Percentiles rank a stretch among this genome's conserved stretches.
phyloP scores from a whole-genome alignment of 2,113 vertebrate species.

The Dicrurus megarhynchus region DNA sequence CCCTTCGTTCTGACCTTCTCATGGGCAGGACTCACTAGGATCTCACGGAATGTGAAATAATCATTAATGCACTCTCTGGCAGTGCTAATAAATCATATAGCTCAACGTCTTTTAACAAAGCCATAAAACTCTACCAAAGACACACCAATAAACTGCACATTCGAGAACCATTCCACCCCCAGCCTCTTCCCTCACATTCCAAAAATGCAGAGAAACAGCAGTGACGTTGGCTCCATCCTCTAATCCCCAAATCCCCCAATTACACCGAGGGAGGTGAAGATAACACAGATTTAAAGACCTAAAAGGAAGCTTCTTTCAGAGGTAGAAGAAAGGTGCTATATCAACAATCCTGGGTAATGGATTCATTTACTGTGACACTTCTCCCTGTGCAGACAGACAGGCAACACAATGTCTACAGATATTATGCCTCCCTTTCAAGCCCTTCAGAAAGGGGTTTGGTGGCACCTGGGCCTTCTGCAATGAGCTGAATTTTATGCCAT shows the following conservation, averaged over 20 bases:
- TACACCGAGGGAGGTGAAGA: neutral
- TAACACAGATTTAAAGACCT: slow-evolving; percentile 30
- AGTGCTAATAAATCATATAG: slow-evolving; percentile 38
- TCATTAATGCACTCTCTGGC: slow-evolving; percentile 25
- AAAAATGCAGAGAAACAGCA: neutral
- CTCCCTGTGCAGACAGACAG: neutral
- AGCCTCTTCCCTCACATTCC: slow-evolving; percentile 12
- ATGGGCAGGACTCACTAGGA: slow-evolving; percentile 34
- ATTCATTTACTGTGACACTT: neutral
- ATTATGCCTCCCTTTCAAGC: neutral
- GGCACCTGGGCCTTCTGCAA: neutral
- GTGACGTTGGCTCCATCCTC: neutral
- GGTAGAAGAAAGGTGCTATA: slow-evolving; percentile 29
- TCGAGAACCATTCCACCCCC: neutral
- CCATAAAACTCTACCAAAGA: slow-evolving; percentile 9
- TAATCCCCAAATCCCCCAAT: slow-evolving; percentile 29
- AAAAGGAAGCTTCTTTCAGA: slow-evolving; percentile 7
- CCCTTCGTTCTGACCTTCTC: slow-evolving; percentile 34
- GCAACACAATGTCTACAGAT: neutral
- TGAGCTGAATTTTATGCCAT: neutral
- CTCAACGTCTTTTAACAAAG: neutral
- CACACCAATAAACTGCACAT: neutral
- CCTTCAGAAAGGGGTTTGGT: neutral
- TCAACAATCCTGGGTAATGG: neutral
- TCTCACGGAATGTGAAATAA: slow-evolving; percentile 59